A percentile compares a stretch with the other conserved stretches of the same genome.
Conservation (phyloP, 2,113 vertebrate genomes). For the Scartelaos histophorus region DNA sequence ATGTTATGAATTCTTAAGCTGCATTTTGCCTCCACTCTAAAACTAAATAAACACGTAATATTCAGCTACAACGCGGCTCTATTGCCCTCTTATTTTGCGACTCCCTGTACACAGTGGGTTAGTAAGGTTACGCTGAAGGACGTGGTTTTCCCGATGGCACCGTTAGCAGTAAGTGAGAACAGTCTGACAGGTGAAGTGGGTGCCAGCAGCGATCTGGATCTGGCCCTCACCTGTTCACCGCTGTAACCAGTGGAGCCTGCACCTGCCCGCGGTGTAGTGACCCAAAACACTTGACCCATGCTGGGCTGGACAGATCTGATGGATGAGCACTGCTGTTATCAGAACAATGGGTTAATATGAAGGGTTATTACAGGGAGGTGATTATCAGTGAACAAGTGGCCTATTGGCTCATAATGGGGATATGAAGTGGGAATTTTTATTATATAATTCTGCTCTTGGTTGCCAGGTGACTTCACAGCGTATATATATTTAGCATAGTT, state of each 20-base stretch:
- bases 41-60: no score
- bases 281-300: conserved; percentile 26
- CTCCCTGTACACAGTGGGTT: not conserved
- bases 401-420: conserved; percentile 27
- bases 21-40: no score
- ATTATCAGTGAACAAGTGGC: conserved; percentile 27
- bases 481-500: not conserved
- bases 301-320: conserved; percentile 47
- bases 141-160: not conserved
- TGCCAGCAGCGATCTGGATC: conserved; percentile 10
- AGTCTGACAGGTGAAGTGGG: conserved; percentile 4
- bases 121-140: conserved; percentile 23
- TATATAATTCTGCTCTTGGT: not conserved
- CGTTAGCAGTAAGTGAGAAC: conserved; percentile 2
- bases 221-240: conserved; percentile 15
- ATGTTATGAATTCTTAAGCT: no score
- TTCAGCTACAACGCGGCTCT: not conserved
- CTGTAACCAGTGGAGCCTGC: not conserved
- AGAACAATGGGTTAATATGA: conserved; percentile 21
- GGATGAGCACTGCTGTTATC: conserved; percentile 39
- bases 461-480: not conserved
- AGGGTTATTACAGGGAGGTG: not conserved
- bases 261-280: conserved; percentile 36
- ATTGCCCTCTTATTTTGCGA: not conserved
- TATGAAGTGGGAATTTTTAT: not conserved